phyloP scores from a whole-genome alignment of 2,888 invertebrate genomes.

The Apamea monoglypha region DNA sequence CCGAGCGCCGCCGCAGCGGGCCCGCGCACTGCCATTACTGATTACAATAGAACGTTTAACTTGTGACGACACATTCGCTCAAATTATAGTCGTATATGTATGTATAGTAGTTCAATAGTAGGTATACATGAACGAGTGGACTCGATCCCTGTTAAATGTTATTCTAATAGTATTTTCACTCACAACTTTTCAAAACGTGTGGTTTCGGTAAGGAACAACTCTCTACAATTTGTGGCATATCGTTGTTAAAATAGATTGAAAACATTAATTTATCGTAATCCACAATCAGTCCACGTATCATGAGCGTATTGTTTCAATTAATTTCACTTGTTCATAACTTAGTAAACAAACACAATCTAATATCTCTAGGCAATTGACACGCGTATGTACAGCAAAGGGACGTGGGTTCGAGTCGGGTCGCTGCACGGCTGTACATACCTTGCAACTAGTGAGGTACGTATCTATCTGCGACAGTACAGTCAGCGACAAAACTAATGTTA shows the following conservation, averaged over 20 bases:
- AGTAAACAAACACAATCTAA: conserved; percentile 1
- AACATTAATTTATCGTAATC: not conserved
- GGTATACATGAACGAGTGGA: not conserved
- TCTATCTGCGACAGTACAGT: not conserved
- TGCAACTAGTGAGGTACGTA: not conserved
- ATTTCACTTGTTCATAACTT: not conserved
- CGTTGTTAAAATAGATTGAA: not conserved
- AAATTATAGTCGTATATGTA: not conserved
- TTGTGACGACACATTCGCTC: not conserved
- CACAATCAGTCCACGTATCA: not conserved
- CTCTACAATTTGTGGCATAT: too few relatives aligned
- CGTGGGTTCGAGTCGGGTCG: not conserved
- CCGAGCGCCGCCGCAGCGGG: not conserved
- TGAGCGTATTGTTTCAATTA: not conserved
- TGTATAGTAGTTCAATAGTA: not conserved
- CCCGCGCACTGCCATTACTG: not conserved
- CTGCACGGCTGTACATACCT: not conserved
- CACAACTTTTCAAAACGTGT: not conserved
- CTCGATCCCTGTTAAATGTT: not conserved
- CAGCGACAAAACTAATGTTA: not conserved
- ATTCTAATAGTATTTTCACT: not conserved
- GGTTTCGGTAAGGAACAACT: not conserved
- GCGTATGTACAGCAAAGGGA: not conserved
- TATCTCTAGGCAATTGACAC: not conserved
- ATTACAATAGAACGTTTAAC: not conserved